phyloP scores from a whole-genome alignment of 2,888 invertebrate genomes.

The Blera fallax region DNA sequence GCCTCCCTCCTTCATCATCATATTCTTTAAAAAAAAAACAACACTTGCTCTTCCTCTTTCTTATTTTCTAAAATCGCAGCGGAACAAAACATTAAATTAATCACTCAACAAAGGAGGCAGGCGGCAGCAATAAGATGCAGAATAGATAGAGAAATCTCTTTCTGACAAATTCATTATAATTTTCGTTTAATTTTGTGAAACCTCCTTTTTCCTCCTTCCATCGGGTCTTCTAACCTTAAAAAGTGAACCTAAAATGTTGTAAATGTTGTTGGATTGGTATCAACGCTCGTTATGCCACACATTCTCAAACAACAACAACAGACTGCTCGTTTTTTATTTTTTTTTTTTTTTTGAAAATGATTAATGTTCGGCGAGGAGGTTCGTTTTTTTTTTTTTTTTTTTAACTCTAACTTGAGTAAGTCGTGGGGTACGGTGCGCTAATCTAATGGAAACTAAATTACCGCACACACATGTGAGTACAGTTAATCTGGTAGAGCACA shows the following conservation, averaged over 20 bases:
- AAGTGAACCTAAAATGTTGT: neutral
- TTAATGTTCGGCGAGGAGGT: conserved; percentile 53
- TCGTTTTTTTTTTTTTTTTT: conserved; percentile 21
- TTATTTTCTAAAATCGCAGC: conserved; percentile 35
- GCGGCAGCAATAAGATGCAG: conserved; percentile 57
- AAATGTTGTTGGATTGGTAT: conserved; percentile 31
- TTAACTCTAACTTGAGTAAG: conserved; percentile 36
- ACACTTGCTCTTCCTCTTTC: conserved; percentile 5
- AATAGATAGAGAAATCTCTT: conserved; percentile 65
- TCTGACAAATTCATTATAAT: conserved; percentile 70
- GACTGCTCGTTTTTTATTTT: conserved; percentile 7
- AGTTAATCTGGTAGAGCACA: conserved; percentile 5
- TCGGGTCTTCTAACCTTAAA: conserved; percentile 65
- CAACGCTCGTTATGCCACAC: conserved; percentile 65
- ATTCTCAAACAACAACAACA: conserved; percentile 31
- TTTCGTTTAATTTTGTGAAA: conserved; percentile 61
- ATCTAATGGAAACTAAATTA: conserved; percentile 73
- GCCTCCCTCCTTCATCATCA: conserved; percentile 58
- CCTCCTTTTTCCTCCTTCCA: conserved; percentile 26
- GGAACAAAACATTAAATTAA: conserved; percentile 71
- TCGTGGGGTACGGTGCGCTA: conserved; percentile 59
- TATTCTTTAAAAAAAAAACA: neutral
- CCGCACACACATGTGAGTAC: conserved; percentile 62
- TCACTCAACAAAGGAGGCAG: conserved; percentile 68
- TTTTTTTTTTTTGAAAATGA: conserved; percentile 53